Evolutionary conservation across 2,888 invertebrate genomes (phyloP).

Genomic region (Mesorhabditis spiculigera): DNA sequence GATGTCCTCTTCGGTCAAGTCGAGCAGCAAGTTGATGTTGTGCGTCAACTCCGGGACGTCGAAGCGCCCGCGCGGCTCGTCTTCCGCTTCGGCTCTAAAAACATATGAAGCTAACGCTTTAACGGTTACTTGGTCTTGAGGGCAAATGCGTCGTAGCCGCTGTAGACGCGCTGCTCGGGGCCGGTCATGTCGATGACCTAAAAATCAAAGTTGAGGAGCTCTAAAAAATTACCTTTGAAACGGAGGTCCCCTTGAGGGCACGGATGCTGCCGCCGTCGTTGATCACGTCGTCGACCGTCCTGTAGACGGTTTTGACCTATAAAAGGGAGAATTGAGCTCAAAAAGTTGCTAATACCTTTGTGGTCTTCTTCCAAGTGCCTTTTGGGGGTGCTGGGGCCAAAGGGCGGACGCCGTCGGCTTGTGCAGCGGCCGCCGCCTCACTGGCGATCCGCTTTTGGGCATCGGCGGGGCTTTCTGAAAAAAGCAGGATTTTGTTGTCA

Average conservation of each 20-base stretch:
- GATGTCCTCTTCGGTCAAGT: conserved; percentile 91
- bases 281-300: conserved; percentile 63
- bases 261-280: conserved; percentile 47
- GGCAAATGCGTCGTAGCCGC: conserved; percentile 55
- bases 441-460: conserved; percentile 41
- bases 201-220: conserved; percentile 12
- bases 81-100: conserved; percentile 42
- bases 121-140: conserved; percentile 34
- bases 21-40: conserved; percentile 84
- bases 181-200: conserved; percentile 96
- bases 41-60: conserved; percentile 82
- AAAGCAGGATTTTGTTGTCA: too few relatives aligned
- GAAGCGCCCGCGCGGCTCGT: conserved; percentile 61
- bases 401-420: conserved; percentile 9
- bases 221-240: neutral
- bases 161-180: conserved; percentile 78
- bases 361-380: conserved; percentile 71
- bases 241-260: neutral
- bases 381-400: conserved; percentile 15
- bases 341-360: conserved; percentile 27
- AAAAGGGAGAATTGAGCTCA: neutral
- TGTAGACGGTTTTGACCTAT: conserved; percentile 53
- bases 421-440: conserved; percentile 18
- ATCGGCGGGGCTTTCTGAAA: conserved; percentile 52
- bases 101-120: neutral